Evolutionary conservation across 2,888 invertebrate species (phyloP), one percentile per base, ranked within the genome.

Genomic region (Halictus ligatus): DNA sequence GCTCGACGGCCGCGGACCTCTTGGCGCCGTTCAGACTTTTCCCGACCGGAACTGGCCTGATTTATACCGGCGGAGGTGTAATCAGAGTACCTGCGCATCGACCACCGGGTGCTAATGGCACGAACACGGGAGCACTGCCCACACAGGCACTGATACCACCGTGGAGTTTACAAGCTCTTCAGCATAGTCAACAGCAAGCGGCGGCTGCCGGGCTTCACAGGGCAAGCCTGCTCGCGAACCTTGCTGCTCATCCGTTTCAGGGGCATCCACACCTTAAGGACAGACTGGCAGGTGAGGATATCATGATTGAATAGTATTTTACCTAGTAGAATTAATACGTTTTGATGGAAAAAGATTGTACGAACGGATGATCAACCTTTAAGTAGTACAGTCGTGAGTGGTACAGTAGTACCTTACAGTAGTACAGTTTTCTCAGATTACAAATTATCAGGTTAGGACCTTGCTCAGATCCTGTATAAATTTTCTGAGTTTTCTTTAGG

Each of bases 21-120:
- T 85, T 94, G 54, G 92, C 94, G 18, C 94, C 94, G 4, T 93
- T 94, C 78, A 89, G 94, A 80, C 80, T 95, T 78, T 92, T 95
- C 89, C 89, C 94, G 10, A 90, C 94, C 69, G 93, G 94, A 35
- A 94, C 94, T 2, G 93, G 95, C 21, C 89, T 95, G 79, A 93
- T 95, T 81, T 95, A 95, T 94, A 95, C 96, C 79, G 95, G 96
- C 83, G 97, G 96, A 81, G 98, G 98, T 92, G 98, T 98, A 75
- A 97, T 98, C 91, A 96, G 98, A 93, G 98, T 98, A 89, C 98
- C 98, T 76, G 98, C 98, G 82, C 98, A 98, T 94, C 96, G 98
- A 91, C 97, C 97, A 35, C 95, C 96, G 89, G 96, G 96, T 91
- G 96, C 94, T 89, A 96, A 92, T 95, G 94, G 92, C 6, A 88